These are phyloP conservation scores for Chloromyia formosa DNA, from an alignment of 2,888 invertebrate genomes.

Conservation along the genomic window DNA sequence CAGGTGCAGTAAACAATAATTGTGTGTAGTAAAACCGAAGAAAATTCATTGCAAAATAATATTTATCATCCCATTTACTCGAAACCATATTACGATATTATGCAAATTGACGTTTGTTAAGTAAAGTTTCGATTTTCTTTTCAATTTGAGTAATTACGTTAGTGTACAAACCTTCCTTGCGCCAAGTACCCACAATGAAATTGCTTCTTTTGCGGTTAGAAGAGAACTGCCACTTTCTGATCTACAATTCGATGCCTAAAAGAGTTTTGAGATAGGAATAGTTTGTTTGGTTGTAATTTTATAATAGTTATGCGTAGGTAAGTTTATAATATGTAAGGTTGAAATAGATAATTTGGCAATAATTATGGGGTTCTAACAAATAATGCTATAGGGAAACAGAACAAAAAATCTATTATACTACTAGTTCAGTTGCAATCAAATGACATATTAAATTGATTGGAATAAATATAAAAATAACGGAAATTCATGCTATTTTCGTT, in stretches of 20 bases:
- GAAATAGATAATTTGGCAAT: too few relatives aligned
- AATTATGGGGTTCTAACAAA: too few relatives aligned
- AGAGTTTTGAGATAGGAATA: conserved; percentile 54
- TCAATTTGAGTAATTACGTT: conserved; percentile 13
- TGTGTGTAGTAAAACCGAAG: neutral
- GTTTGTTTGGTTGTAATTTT: conserved; percentile 43
- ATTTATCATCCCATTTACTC: neutral
- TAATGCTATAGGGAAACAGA: too few relatives aligned
- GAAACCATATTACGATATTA: too few relatives aligned
- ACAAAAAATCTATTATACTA: too few relatives aligned
- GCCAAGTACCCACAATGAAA: conserved; percentile 93
- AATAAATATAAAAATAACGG: too few relatives aligned
- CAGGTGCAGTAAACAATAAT: conserved; percentile 15
- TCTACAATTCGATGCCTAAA: conserved; percentile 65
- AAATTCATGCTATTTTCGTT: too few relatives aligned
- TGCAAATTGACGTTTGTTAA: neutral
- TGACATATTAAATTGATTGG: too few relatives aligned
- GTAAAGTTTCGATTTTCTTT: neutral
- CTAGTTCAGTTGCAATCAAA: too few relatives aligned
- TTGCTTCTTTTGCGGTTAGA: conserved; percentile 92
- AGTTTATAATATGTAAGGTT: conserved; percentile 4
- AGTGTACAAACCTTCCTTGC: conserved; percentile 80
- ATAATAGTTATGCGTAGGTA: neutral
- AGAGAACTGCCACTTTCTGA: conserved; percentile 72
- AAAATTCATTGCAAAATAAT: conserved; percentile 6